Evolutionary conservation across 2,888 invertebrate genomes (phyloP).

Genomic region (Gibbula magus): DNA sequence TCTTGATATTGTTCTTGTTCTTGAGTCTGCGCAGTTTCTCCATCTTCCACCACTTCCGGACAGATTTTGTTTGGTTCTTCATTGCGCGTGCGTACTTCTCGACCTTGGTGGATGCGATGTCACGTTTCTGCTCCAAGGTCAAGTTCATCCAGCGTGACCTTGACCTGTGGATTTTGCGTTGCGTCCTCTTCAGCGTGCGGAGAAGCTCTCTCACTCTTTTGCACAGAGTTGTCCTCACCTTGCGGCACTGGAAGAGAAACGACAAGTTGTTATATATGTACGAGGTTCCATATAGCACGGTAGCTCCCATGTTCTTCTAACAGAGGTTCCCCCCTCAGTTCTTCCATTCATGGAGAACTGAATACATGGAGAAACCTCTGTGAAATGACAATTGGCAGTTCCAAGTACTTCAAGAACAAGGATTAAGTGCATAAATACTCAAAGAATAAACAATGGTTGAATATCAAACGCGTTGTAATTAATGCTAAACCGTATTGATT

Average conservation of each 20-base stretch:
- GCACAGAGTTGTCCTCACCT: slow-evolving; percentile 29
- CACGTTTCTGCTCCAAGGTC: slow-evolving; percentile 31
- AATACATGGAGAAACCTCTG: too few species aligned
- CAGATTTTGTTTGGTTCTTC: slow-evolving; percentile 29
- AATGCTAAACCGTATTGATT: too few species aligned
- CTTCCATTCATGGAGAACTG: too few species aligned
- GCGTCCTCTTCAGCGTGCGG: slow-evolving; percentile 30
- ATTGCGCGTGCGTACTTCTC: slow-evolving; percentile 34
- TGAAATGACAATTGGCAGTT: too few species aligned
- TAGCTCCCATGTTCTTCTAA: too few species aligned
- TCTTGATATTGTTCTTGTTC: slow-evolving; percentile 27
- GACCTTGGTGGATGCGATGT: slow-evolving; percentile 30
- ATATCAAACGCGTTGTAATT: too few species aligned
- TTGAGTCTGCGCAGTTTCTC: slow-evolving; percentile 33
- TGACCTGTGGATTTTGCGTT: slow-evolving; percentile 38
- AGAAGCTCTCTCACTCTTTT: slow-evolving; percentile 35
- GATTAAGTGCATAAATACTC: too few species aligned
- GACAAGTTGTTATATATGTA: neutral
- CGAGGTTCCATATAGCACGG: neutral
- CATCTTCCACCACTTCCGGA: slow-evolving; percentile 35
- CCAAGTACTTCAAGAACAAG: too few species aligned
- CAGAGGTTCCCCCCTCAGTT: too few species aligned
- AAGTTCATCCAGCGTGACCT: slow-evolving; percentile 40
- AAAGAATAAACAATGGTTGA: too few species aligned
- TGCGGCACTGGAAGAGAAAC: slow-evolving; percentile 31